Conservation (phyloP, 1,140 invertebrate genomes). For the Bactericera cockerelli region DNA sequence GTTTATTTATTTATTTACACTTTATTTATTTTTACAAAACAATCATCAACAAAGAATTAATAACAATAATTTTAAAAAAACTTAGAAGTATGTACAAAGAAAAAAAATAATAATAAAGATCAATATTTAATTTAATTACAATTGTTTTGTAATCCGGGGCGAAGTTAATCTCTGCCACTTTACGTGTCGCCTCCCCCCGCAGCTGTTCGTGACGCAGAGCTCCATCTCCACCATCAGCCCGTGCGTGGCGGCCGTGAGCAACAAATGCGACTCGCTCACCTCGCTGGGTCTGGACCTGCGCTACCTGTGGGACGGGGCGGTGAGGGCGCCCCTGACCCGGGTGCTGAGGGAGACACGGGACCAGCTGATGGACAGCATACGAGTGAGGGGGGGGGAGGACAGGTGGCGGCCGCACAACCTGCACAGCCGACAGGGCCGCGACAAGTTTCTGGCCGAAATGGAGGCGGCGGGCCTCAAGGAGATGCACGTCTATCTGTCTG, state of each 20-base stretch:
- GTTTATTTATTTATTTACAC: too few species aligned
- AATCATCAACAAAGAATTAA: too few species aligned
- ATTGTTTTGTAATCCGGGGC: too few species aligned
- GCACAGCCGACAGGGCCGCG: slow-evolving; percentile 35
- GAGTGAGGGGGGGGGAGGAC: slow-evolving; percentile 49
- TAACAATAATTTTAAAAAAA: too few species aligned
- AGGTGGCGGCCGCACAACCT: slow-evolving; percentile 54
- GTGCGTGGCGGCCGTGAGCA: slow-evolving; percentile 61
- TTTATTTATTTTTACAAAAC: too few species aligned
- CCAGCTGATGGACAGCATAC: slow-evolving; percentile 57
- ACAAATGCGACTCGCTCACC: slow-evolving; percentile 56
- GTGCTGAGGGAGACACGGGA: slow-evolving; percentile 48
- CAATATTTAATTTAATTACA: too few species aligned
- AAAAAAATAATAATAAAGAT: too few species aligned
- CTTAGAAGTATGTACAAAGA: too few species aligned
- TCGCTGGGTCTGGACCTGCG: slow-evolving; percentile 62
- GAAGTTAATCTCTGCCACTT: too few species aligned
- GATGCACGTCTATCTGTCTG: slow-evolving; percentile 37
- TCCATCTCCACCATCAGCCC: slow-evolving; percentile 67
- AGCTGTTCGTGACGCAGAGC: slow-evolving; percentile 84
- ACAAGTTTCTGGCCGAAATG: slow-evolving; percentile 40
- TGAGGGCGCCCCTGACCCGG: slow-evolving; percentile 46
- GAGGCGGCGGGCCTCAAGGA: slow-evolving; percentile 34
- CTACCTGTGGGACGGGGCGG: slow-evolving; percentile 65
- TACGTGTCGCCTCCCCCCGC: slow-evolving; percentile 41